Evolutionary conservation across 2,113 vertebrate species (phyloP).

Genomic region (Nycticebus coucang): DNA sequence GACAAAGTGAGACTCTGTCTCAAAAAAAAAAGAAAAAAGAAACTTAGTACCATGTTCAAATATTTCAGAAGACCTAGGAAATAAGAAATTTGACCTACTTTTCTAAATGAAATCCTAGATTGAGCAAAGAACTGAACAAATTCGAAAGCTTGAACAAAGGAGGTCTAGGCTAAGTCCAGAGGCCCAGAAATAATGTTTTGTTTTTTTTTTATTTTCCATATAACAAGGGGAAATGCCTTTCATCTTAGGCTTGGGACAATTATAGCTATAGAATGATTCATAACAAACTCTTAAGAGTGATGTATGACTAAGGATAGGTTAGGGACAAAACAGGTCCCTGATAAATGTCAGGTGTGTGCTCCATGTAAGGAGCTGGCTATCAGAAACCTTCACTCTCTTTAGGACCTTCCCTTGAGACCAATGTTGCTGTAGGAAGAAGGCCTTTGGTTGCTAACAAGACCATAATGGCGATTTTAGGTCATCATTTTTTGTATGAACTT

Average conservation of each 20-base stretch:
- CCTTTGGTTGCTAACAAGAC: not conserved
- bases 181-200: not conserved
- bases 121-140: not conserved
- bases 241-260: not conserved
- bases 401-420: not conserved
- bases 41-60: not conserved
- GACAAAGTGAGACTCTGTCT: no score
- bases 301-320: not conserved
- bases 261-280: not conserved
- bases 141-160: not conserved
- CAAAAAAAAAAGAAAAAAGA: no score
- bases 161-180: not conserved
- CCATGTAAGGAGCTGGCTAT: not conserved
- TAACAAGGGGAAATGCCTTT: not conserved
- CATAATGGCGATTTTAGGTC: not conserved
- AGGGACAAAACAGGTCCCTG: not conserved
- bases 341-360: not conserved
- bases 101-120: conserved; percentile 23
- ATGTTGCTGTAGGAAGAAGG: not conserved
- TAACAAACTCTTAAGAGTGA: not conserved
- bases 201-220: not conserved
- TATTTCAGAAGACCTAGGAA: conserved; percentile 52
- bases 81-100: conserved; percentile 72
- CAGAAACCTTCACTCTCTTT: not conserved
- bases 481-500: not conserved